These are phyloP conservation scores for Leptinotarsa undecemlineata DNA, from an alignment of 1,140 invertebrate species.

Conservation along the genomic window DNA sequence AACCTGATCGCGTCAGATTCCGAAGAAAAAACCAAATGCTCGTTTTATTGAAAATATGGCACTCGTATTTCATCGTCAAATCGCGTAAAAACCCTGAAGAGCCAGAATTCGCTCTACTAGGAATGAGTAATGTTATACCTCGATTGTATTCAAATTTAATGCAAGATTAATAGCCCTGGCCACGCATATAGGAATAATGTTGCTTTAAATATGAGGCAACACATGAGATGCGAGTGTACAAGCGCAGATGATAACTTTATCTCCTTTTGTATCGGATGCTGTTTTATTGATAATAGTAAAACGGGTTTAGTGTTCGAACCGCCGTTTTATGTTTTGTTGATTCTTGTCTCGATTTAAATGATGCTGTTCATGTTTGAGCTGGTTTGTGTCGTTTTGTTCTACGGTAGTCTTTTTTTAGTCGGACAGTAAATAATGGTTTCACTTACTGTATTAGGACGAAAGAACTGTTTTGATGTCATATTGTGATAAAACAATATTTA, in stretches of 20 bases:
- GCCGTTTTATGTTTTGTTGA: conserved; percentile 8
- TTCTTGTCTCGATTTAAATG: conserved; percentile 9
- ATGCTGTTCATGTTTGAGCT: conserved; percentile 1
- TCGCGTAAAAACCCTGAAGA: not conserved
- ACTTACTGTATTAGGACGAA: too few relatives aligned
- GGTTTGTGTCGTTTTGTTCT: too few relatives aligned
- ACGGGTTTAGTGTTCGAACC: conserved; percentile 8
- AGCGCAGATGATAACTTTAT: conserved; percentile 13
- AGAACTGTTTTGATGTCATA: too few relatives aligned
- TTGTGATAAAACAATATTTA: too few relatives aligned
- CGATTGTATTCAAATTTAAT: conserved; percentile 20
- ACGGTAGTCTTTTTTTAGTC: too few relatives aligned
- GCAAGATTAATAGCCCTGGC: conserved; percentile 16
- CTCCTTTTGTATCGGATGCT: conserved; percentile 10
- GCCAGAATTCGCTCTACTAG: conserved; percentile 1
- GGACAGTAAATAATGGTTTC: too few relatives aligned
- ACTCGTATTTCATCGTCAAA: not conserved
- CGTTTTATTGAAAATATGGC: too few relatives aligned
- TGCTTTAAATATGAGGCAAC: conserved; percentile 17
- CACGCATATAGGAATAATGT: conserved; percentile 16
- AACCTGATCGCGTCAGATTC: too few relatives aligned
- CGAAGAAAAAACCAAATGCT: too few relatives aligned
- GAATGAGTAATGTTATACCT: conserved; percentile 5
- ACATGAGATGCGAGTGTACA: conserved; percentile 1
- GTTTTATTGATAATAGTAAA: conserved; percentile 16